Conservation (phyloP, 2,113 vertebrate species). For the Plecturocebus donacophilus region DNA sequence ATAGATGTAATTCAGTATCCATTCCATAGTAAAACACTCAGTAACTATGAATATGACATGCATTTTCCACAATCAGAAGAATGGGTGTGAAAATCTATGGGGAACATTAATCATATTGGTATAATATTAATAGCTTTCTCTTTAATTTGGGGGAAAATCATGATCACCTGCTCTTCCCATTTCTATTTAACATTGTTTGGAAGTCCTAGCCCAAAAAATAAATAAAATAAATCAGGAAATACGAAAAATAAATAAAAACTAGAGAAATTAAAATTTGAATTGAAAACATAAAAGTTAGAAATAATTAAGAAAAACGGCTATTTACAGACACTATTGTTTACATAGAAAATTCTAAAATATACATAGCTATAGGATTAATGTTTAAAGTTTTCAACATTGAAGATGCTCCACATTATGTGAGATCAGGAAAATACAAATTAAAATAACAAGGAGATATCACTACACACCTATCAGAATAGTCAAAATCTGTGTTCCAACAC, state of each 20-base stretch:
- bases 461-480: no score
- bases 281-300: not conserved
- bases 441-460: not conserved
- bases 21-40: not conserved
- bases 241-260: not conserved
- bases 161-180: not conserved
- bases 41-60: not conserved
- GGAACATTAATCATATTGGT: not conserved
- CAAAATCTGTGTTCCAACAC: no score
- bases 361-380: not conserved
- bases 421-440: not conserved
- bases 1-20: not conserved
- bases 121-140: not conserved
- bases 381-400: not conserved
- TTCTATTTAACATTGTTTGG: not conserved
- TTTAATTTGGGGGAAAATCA: not conserved
- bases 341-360: no score
- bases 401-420: no score
- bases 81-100: not conserved
- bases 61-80: not conserved
- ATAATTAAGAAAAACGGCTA: not conserved
- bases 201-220: not conserved
- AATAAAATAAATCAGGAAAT: not conserved
- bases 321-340: not conserved
- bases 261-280: not conserved